phyloP scores from a whole-genome alignment of 1,140 invertebrate species.

The Leptinotarsa lineolata region DNA sequence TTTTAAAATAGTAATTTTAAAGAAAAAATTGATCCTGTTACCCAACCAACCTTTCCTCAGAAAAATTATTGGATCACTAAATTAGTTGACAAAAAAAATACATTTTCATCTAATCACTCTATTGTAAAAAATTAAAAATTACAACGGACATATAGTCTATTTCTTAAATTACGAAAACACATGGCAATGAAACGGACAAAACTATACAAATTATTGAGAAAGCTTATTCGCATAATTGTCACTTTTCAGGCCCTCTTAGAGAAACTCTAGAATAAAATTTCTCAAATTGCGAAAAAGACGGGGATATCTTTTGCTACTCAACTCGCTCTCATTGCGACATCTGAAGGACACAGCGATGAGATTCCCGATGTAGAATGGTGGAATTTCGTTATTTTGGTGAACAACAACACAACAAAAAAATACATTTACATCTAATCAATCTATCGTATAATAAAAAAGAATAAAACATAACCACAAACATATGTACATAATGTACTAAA shows the following conservation, averaged over 20 bases:
- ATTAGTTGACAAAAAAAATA: too few species aligned
- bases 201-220: too few species aligned
- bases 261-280: constrained; percentile 94
- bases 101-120: too few species aligned
- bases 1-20: too few species aligned
- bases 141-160: too few species aligned
- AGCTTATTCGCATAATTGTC: constrained; percentile 24
- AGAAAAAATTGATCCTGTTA: too few species aligned
- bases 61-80: too few species aligned
- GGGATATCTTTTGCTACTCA: constrained; percentile 98
- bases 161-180: too few species aligned
- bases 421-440: constrained; percentile 64
- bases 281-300: constrained; percentile 94
- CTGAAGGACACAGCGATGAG: constrained; percentile 75
- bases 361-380: constrained; percentile 98
- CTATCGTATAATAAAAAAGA: constrained; percentile 87
- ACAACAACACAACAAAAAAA: constrained; percentile 58
- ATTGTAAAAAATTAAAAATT: too few species aligned
- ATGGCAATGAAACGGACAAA: too few species aligned
- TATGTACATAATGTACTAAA: constrained; percentile 79
- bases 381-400: constrained; percentile 90
- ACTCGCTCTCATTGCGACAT: constrained; percentile 87
- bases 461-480: constrained; percentile 97
- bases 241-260: constrained; percentile 80
- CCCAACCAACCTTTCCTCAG: too few species aligned